Base-by-base conservation (phyloP, 2,888 invertebrate genomes). In the Campoplex nolae region DNA sequence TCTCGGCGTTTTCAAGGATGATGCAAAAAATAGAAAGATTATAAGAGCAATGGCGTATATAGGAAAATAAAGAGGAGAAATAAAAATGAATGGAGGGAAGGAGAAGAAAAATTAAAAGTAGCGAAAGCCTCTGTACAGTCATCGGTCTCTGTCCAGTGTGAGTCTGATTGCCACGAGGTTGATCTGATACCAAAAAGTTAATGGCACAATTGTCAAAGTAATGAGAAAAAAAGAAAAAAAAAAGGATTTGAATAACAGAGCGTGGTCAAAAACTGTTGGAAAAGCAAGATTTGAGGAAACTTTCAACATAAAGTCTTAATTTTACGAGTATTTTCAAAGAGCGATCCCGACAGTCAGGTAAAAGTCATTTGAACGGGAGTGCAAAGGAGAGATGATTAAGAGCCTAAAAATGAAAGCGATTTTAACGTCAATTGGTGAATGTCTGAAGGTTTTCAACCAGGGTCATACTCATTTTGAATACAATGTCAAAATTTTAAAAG, bases 401-500 rank as follows among this genome's bases (percentile, higher is more conserved):
- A 58, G 56, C 3, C 28, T 28, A 58, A 58, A n/a, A 58, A 58
- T 11, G 23, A 11, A 58, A 23, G 2, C 28, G 11, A 58, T 58
- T 58, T 23, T 11, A 23, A 23, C 56, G 28, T 23, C 28, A 58
- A 58, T 58, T 51, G 51, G 51, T 7, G 28, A 58, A n/a, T 11
- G 23, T 58, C 23, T 58, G 56, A 58, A 70, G 48, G 48, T 28
- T 70, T 70, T 16, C n/a, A 45, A 28, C 11, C 16, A 48, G 11
- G 45, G 70, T 70, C 70, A 28, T 28, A 32, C 48, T 70, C 48
- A 28, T 48, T 28, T 28, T 48, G 48, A 70, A 70, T 70, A 70
- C 70, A 70, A 70, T 70, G 70, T 70, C 48, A 48, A 8, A 16
- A 38, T 78, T 68, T 42, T 45, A 32, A 70, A 70, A 70, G 45